Conservation (phyloP, 2,888 invertebrate genomes). For the Melinaea marsaeus region DNA sequence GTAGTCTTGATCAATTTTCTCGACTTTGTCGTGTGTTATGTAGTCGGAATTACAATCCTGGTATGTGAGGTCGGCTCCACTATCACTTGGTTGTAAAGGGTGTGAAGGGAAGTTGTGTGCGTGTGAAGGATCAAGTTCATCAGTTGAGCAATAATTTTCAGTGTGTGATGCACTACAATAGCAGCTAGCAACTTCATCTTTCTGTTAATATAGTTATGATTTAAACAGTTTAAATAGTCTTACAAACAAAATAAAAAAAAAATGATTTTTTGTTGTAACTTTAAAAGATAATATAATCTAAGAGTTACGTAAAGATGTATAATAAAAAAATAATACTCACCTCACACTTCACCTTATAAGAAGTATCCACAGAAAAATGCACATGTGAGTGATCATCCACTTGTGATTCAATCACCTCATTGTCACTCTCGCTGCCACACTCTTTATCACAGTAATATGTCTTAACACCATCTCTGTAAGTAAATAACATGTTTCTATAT, state of each 20-base stretch:
- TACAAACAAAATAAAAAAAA: background rate
- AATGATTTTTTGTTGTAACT: background rate
- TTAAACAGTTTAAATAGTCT: background rate
- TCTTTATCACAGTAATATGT: conserved; percentile 59
- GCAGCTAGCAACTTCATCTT: conserved; percentile 81
- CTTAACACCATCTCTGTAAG: conserved; percentile 57
- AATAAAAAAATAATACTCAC: conserved; percentile 39
- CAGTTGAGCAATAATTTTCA: conserved; percentile 84
- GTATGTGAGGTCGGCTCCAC: conserved; percentile 84
- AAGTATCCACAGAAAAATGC: conserved; percentile 69
- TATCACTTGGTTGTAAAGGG: conserved; percentile 83
- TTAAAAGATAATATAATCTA: background rate
- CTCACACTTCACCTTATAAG: conserved; percentile 70
- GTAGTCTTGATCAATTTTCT: conserved; percentile 59
- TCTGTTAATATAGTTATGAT: conserved; percentile 42
- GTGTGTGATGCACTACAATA: conserved; percentile 88
- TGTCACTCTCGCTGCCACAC: conserved; percentile 65
- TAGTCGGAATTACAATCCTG: conserved; percentile 71
- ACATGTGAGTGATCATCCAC: conserved; percentile 71
- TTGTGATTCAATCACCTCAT: conserved; percentile 53
- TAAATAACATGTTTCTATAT: conserved; percentile 14
- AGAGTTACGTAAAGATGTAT: background rate
- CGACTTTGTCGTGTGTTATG: conserved; percentile 64
- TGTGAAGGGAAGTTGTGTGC: conserved; percentile 63
- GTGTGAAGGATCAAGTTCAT: conserved; percentile 81